phyloP scores from a whole-genome alignment of 2,797 vertebrate genomes.

The Sebastes trivittatus region DNA sequence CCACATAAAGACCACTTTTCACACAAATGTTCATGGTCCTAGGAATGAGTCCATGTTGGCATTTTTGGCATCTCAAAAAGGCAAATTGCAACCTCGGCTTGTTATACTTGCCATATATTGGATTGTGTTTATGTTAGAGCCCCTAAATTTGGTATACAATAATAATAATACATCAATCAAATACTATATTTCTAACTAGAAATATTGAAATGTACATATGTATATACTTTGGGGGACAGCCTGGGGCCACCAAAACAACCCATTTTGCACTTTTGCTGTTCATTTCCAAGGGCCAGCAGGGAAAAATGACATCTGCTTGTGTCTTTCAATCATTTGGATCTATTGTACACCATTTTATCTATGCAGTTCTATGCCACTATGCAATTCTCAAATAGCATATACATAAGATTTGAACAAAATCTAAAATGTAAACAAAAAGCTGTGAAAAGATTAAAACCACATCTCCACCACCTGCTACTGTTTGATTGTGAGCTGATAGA shows the following conservation, averaged over 20 bases:
- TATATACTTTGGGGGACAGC: background rate
- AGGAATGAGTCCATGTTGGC: no score
- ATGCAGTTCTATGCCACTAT: background rate
- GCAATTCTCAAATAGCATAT: background rate
- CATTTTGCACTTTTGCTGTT: no score
- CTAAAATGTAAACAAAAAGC: background rate
- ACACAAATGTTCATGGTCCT: no score
- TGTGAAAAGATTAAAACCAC: background rate
- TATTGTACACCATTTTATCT: background rate
- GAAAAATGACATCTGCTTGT: background rate
- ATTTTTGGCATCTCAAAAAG: background rate
- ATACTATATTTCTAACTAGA: background rate
- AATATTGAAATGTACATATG: background rate
- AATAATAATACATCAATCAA: background rate
- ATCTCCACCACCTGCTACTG: background rate
- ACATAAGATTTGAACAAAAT: background rate
- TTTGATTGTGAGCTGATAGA: background rate
- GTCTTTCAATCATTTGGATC: background rate
- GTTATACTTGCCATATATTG: background rate
- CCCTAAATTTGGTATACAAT: accelerated
- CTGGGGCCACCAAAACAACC: no score
- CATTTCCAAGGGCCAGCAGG: background rate
- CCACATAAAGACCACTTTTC: accelerated
- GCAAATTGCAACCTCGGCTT: background rate
- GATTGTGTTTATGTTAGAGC: background rate